phyloP scores from a whole-genome alignment of 2,113 vertebrate species.

The Motacilla tschutschensis region DNA sequence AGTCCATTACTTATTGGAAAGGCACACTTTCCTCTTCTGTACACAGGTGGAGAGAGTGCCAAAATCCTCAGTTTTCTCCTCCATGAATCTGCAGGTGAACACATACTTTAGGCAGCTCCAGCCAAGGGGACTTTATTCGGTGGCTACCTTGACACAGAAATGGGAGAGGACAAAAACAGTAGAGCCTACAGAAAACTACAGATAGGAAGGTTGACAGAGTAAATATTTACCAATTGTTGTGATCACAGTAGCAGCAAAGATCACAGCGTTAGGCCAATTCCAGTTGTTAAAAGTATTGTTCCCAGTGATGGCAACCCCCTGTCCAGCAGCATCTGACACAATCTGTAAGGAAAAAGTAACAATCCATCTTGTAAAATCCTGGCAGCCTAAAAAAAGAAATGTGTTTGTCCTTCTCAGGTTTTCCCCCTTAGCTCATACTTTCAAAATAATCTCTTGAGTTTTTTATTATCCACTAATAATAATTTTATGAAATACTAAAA shows the following conservation, averaged over 20 bases:
- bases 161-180: background rate
- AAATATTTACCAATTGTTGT: slow-evolving; percentile 89
- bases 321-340: slow-evolving; percentile 89
- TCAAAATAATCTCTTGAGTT: background rate
- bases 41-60: background rate
- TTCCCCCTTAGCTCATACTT: background rate
- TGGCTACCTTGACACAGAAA: background rate
- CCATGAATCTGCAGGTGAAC: background rate
- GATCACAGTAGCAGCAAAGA: slow-evolving; percentile 96
- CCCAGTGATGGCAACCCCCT: slow-evolving; percentile 93
- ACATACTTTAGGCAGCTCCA: background rate
- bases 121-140: background rate
- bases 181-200: background rate
- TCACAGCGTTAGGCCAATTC: slow-evolving; percentile 98
- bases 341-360: slow-evolving; percentile 66
- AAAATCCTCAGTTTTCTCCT: fast-evolving
- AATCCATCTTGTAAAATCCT: background rate
- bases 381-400: background rate
- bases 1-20: background rate
- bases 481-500: background rate
- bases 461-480: background rate
- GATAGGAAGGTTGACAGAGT: background rate
- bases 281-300: slow-evolving; percentile 95
- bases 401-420: background rate
- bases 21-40: background rate